Evolutionary conservation across 1,140 invertebrate species (phyloP).

Genomic region (Lasioglossum albipes): DNA sequence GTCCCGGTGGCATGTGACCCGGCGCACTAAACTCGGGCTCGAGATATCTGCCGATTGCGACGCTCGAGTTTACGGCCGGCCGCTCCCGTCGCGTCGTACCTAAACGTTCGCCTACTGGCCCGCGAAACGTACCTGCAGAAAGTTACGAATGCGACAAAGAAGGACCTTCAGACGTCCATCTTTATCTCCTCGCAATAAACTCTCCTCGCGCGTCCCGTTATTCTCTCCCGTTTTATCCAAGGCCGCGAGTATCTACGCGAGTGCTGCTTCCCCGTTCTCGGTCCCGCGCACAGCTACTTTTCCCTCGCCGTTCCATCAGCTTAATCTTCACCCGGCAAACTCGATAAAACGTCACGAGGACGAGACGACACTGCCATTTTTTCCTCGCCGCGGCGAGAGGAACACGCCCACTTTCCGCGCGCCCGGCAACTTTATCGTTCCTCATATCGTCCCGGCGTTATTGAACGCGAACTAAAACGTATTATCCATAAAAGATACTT

Average conservation of each 20-base stretch:
- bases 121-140: slow-evolving; percentile 55
- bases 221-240: background rate
- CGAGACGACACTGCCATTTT: slow-evolving; percentile 41
- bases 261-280: background rate
- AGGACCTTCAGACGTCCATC: slow-evolving; percentile 42
- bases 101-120: slow-evolving; percentile 25
- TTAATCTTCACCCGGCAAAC: slow-evolving; percentile 47
- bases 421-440: slow-evolving; percentile 39
- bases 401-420: slow-evolving; percentile 20
- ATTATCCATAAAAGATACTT: slow-evolving; percentile 46
- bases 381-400: background rate
- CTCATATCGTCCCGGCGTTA: slow-evolving; percentile 35
- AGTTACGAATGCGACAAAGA: slow-evolving; percentile 69
- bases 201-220: slow-evolving; percentile 35
- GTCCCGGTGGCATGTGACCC: background rate
- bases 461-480: slow-evolving; percentile 47
- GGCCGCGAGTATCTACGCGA: no score
- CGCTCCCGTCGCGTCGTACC: slow-evolving; percentile 42
- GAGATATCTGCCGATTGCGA: slow-evolving; percentile 50
- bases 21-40: background rate
- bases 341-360: slow-evolving; percentile 53
- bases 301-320: slow-evolving; percentile 29
- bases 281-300: no score
- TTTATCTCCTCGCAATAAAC: slow-evolving; percentile 73
- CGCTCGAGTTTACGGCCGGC: slow-evolving; percentile 58